Evolutionary conservation across 2,797 vertebrate species (phyloP).

Genomic region (Scleropages formosus): DNA sequence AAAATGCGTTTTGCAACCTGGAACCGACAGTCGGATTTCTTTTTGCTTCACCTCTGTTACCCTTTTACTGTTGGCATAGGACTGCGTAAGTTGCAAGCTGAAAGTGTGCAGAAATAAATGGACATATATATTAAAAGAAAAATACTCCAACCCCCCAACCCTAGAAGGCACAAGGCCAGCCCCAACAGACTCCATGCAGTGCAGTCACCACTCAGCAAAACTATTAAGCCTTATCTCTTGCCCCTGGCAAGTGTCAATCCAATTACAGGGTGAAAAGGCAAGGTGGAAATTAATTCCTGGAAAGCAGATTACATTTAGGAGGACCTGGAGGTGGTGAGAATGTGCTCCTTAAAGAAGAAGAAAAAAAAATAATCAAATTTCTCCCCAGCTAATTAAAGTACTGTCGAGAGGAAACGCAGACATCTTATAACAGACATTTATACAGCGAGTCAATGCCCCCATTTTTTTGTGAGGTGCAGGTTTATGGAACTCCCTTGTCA

Average conservation of each 20-base stretch:
- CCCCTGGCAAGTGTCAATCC: not conserved
- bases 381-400: not conserved
- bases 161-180: not conserved
- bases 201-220: not conserved
- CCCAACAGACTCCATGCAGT: not conserved
- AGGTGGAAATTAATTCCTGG: not conserved
- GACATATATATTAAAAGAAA: too few species aligned
- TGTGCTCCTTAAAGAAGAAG: too few species aligned
- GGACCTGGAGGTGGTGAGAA: not conserved
- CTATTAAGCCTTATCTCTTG: not conserved
- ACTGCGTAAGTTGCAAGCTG: too few species aligned
- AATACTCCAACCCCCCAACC: not conserved
- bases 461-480: not conserved
- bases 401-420: not conserved
- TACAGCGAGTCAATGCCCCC: too few species aligned
- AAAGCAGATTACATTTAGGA: slow-evolving; percentile 5
- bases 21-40: too few species aligned
- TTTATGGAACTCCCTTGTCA: not conserved
- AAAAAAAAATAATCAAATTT: not conserved
- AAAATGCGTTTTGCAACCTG: too few species aligned
- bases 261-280: slow-evolving; percentile 4
- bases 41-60: too few species aligned
- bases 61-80: too few species aligned
- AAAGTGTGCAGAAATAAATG: too few species aligned
- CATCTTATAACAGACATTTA: not conserved